Evolutionary conservation across 2,888 invertebrate species (phyloP).

Genomic region (Synergus japonicus): DNA sequence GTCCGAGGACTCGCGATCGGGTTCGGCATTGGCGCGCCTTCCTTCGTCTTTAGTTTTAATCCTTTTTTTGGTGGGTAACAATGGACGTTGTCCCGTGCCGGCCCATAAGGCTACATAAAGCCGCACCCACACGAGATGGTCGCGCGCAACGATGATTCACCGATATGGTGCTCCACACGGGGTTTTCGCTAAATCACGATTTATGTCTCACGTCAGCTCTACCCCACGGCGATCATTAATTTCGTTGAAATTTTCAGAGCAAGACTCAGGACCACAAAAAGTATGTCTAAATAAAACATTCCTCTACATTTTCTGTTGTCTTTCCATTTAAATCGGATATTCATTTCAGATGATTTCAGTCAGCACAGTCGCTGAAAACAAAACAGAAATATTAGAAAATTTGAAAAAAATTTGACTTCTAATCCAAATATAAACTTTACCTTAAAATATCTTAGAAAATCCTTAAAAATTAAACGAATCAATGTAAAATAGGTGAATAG

Average conservation of each 20-base stretch:
- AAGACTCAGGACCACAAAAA: not conserved
- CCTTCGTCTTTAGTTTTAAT: conserved; percentile 44
- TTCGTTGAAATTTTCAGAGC: conserved; percentile 34
- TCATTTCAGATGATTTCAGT: too few species aligned
- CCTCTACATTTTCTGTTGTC: not conserved
- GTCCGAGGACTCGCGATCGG: conserved; percentile 51
- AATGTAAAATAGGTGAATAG: too few species aligned
- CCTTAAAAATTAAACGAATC: too few species aligned
- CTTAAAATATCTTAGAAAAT: too few species aligned
- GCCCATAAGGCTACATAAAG: conserved; percentile 44
- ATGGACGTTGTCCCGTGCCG: conserved; percentile 58
- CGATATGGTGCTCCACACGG: conserved; percentile 49
- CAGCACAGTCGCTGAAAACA: too few species aligned
- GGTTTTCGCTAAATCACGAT: conserved; percentile 45
- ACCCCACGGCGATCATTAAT: conserved; percentile 18
- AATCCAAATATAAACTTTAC: too few species aligned
- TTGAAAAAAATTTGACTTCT: too few species aligned
- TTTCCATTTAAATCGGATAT: not conserved
- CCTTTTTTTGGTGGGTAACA: conserved; percentile 59
- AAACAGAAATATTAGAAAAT: too few species aligned
- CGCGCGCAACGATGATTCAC: conserved; percentile 52
- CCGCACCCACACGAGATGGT: conserved; percentile 59
- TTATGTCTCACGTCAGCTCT: conserved; percentile 15
- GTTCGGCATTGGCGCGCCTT: conserved; percentile 52
- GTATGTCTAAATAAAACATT: not conserved